Conservation (phyloP, 2,888 invertebrate species). For the Sipunculus nudus region DNA sequence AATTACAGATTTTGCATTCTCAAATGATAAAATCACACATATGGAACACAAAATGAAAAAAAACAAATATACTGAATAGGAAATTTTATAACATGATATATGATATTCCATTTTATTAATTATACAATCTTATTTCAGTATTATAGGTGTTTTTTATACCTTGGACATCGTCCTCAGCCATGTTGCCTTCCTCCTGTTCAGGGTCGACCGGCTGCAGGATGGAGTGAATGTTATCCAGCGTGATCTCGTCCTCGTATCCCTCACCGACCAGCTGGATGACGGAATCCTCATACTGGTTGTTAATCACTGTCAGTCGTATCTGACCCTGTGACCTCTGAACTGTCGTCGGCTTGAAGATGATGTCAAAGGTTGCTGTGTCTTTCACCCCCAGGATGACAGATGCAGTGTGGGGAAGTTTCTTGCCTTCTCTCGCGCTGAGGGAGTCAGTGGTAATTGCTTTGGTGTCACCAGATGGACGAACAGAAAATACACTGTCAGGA, state of each 20-base stretch:
- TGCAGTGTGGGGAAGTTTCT: constrained; percentile 57
- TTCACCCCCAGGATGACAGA: constrained; percentile 60
- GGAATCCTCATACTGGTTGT: constrained; percentile 73
- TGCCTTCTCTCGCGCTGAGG: background rate
- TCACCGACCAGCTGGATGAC: constrained; percentile 68
- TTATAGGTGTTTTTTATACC: constrained; percentile 50
- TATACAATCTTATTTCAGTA: too few relatives aligned
- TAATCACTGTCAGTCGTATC: constrained; percentile 68
- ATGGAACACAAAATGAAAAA: too few relatives aligned
- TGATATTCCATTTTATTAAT: too few relatives aligned
- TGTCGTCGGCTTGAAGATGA: constrained; percentile 52
- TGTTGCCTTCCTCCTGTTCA: constrained; percentile 56
- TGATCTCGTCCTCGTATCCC: constrained; percentile 68
- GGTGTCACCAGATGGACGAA: constrained; percentile 51
- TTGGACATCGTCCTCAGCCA: constrained; percentile 63
- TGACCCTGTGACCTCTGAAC: constrained; percentile 59
- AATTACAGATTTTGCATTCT: too few relatives aligned
- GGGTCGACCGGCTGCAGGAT: constrained; percentile 44
- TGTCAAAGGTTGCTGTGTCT: constrained; percentile 58
- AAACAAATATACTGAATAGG: too few relatives aligned
- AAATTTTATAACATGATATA: too few relatives aligned
- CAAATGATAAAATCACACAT: too few relatives aligned
- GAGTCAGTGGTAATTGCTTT: constrained; percentile 46
- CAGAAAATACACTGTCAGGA: constrained; percentile 59
- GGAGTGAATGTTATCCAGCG: constrained; percentile 67